Evolutionary conservation across 2,113 vertebrate genomes (phyloP).

Genomic region (Rynchops niger): DNA sequence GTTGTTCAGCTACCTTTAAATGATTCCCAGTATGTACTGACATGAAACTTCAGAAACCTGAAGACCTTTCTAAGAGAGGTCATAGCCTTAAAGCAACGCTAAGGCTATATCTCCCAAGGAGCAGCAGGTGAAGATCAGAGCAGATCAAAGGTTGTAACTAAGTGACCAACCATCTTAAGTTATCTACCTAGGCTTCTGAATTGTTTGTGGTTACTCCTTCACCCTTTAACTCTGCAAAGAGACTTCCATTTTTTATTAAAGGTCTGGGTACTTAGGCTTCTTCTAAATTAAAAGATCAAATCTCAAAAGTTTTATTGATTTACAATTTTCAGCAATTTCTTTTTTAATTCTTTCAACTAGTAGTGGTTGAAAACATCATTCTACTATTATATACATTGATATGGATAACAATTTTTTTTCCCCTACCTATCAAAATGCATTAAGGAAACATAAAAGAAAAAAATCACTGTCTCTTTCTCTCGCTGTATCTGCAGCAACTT

Average conservation of each 20-base stretch:
- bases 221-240: not conserved
- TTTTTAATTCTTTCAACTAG: not conserved
- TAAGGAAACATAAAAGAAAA: slow-evolving; percentile 52
- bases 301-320: not conserved
- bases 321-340: not conserved
- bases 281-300: not conserved
- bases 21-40: not conserved
- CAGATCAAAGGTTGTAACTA: not conserved
- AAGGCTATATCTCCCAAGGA: not conserved
- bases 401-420: not conserved
- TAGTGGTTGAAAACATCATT: not conserved
- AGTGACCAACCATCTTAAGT: not conserved
- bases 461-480: not conserved
- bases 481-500: slow-evolving; percentile 58
- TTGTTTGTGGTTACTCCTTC: not conserved
- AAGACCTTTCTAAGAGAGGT: not conserved
- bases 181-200: not conserved
- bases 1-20: not conserved
- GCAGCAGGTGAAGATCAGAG: not conserved
- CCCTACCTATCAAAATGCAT: slow-evolving; percentile 34
- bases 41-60: not conserved
- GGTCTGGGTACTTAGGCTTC: not conserved
- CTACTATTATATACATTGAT: not conserved
- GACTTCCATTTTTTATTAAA: not conserved
- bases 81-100: not conserved